These are phyloP conservation scores for Cladopsammia gracilis DNA, from an alignment of 64 coral and sea anemone genomes.

Conservation along the genomic window DNA sequence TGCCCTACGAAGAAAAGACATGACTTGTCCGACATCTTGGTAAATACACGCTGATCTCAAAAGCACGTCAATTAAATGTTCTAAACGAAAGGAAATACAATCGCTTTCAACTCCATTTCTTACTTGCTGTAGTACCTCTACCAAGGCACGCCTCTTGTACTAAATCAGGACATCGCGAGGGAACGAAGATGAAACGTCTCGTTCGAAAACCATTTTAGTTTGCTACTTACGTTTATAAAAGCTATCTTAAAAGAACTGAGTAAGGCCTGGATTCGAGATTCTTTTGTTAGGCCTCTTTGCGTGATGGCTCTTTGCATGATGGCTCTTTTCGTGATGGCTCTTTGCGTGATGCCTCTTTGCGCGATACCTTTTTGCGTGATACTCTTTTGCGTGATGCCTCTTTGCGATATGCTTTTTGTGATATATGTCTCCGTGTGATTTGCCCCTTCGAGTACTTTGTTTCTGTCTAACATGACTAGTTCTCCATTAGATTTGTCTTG, in stretches of 20 bases:
- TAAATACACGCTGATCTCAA: slow-evolving; percentile 7
- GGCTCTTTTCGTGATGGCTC: not conserved
- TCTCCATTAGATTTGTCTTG: too few species aligned
- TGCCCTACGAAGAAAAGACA: slow-evolving; percentile 18
- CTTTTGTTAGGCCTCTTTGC: not conserved
- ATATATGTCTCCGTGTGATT: too few species aligned
- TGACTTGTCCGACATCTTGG: slow-evolving; percentile 14
- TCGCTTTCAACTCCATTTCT: not conserved
- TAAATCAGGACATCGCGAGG: not conserved
- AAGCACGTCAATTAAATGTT: slow-evolving; percentile 1
- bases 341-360: not conserved
- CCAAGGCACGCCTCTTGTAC: not conserved
- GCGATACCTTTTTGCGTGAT: not conserved
- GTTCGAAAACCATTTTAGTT: not conserved
- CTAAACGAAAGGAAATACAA: slow-evolving; percentile 13
- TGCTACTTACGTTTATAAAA: not conserved
- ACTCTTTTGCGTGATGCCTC: not conserved
- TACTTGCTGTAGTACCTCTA: slow-evolving; percentile 4
- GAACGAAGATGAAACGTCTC: not conserved
- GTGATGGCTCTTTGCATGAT: not conserved
- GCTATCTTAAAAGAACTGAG: not conserved
- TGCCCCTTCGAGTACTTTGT: too few species aligned
- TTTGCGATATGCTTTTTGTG: not conserved
- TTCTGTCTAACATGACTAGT: too few species aligned
- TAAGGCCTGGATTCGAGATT: slow-evolving; percentile 7